A percentile compares a stretch with the other conserved stretches of the same genome.
phyloP scores from a whole-genome alignment of 2,113 vertebrate species.

The Oryctolagus cuniculus region DNA sequence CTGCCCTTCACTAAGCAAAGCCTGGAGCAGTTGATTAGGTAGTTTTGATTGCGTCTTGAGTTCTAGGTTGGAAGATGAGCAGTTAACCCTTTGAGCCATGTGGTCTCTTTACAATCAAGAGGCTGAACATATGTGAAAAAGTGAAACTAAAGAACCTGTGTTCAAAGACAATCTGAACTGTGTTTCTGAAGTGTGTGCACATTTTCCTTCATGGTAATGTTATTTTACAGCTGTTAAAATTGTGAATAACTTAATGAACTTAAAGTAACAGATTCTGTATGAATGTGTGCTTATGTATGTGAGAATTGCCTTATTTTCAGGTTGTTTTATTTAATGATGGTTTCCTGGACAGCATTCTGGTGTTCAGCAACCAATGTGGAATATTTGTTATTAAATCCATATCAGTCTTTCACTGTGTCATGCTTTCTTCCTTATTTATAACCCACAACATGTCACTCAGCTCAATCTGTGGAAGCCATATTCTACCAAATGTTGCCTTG shows the following conservation, averaged over 20 bases:
- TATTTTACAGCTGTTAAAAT: constrained; percentile 72
- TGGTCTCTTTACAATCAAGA: constrained; percentile 46
- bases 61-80: constrained; percentile 2
- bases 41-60: not conserved
- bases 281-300: constrained; percentile 50
- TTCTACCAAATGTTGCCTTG: not conserved
- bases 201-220: constrained; percentile 61
- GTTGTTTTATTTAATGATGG: constrained; percentile 79
- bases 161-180: constrained; percentile 74
- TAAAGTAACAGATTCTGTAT: constrained; percentile 58
- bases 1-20: constrained; percentile 12
- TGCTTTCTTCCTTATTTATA: constrained; percentile 3
- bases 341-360: constrained; percentile 59
- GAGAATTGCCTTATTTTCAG: constrained; percentile 60
- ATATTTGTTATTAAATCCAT: constrained; percentile 78
- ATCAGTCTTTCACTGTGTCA: constrained; percentile 54
- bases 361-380: constrained; percentile 53
- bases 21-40: not conserved
- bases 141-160: constrained; percentile 50
- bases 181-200: constrained; percentile 60
- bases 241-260: constrained; percentile 77
- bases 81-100: constrained; percentile 51
- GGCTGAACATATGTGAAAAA: constrained; percentile 65
- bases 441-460: not conserved
- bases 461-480: not conserved